Evolutionary conservation across 2,888 invertebrate species (phyloP).

Genomic region (Tetrapedia diversipes): DNA sequence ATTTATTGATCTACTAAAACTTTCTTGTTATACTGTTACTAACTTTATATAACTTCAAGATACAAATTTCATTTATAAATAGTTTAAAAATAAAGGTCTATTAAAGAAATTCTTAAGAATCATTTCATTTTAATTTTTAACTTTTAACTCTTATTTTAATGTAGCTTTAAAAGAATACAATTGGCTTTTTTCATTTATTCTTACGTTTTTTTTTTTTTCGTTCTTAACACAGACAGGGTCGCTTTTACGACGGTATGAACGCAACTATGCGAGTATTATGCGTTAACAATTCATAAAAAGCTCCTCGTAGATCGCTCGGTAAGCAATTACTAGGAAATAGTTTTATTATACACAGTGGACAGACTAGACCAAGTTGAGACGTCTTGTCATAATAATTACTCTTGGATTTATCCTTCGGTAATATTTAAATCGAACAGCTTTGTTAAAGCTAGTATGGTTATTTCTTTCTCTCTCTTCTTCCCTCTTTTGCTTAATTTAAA

Average conservation of each 20-base stretch:
- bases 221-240: slow-evolving; percentile 38
- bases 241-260: slow-evolving; percentile 34
- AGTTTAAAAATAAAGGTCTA: slow-evolving; percentile 25
- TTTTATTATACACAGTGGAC: slow-evolving; percentile 72
- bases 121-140: slow-evolving; percentile 12
- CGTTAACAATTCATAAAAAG: slow-evolving; percentile 63
- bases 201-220: not conserved
- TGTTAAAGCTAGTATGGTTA: slow-evolving; percentile 9
- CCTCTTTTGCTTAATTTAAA: slow-evolving; percentile 8
- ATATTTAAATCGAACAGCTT: slow-evolving; percentile 27
- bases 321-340: slow-evolving; percentile 58
- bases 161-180: slow-evolving; percentile 40
- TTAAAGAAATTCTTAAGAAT: slow-evolving; percentile 28
- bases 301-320: slow-evolving; percentile 53
- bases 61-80: slow-evolving; percentile 15
- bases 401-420: slow-evolving; percentile 26
- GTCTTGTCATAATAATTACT: slow-evolving; percentile 39
- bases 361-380: slow-evolving; percentile 69
- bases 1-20: not conserved
- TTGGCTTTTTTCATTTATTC: not conserved
- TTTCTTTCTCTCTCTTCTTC: not conserved
- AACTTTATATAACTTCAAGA: slow-evolving; percentile 1
- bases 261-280: slow-evolving; percentile 51
- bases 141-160: slow-evolving; percentile 18
- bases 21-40: not conserved